A percentile compares a stretch with the other conserved stretches of the same genome.
Evolutionary conservation across 2,888 invertebrate genomes (phyloP).

Genomic region (Mantis religiosa): DNA sequence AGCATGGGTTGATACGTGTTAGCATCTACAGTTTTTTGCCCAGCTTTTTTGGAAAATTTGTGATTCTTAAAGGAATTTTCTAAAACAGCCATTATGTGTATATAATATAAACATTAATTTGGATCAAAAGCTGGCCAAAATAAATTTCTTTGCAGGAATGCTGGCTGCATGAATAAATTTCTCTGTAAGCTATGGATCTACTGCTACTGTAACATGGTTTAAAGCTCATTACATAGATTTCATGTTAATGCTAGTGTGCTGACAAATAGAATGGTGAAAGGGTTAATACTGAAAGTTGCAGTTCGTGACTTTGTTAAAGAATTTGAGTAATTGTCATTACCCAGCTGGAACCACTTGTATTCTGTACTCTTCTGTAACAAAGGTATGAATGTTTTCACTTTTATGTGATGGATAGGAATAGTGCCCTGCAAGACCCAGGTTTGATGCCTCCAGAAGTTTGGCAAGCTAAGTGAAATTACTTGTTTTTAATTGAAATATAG

Average conservation of each 20-base stretch:
- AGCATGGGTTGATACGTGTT: background rate
- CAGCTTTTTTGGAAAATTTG: background rate
- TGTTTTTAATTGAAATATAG: background rate
- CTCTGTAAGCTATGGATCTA: background rate
- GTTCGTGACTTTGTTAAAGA: too few relatives aligned
- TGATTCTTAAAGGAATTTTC: background rate
- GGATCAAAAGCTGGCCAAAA: background rate
- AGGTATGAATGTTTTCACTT: background rate
- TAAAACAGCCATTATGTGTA: background rate
- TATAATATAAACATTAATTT: background rate
- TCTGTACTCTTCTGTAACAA: background rate
- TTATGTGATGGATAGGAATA: too few relatives aligned
- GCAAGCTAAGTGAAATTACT: background rate
- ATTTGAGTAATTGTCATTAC: background rate
- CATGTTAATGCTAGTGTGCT: background rate
- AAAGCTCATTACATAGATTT: background rate
- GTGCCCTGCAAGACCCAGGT: too few relatives aligned
- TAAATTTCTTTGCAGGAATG: background rate
- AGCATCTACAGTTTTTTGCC: background rate
- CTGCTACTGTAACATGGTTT: background rate
- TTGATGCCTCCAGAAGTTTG: too few relatives aligned
- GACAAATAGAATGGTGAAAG: background rate
- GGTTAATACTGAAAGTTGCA: background rate
- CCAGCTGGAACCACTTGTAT: background rate
- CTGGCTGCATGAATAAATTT: background rate